Evolutionary conservation across 2,888 invertebrate species (phyloP).

Genomic region (Idaea aversata): DNA sequence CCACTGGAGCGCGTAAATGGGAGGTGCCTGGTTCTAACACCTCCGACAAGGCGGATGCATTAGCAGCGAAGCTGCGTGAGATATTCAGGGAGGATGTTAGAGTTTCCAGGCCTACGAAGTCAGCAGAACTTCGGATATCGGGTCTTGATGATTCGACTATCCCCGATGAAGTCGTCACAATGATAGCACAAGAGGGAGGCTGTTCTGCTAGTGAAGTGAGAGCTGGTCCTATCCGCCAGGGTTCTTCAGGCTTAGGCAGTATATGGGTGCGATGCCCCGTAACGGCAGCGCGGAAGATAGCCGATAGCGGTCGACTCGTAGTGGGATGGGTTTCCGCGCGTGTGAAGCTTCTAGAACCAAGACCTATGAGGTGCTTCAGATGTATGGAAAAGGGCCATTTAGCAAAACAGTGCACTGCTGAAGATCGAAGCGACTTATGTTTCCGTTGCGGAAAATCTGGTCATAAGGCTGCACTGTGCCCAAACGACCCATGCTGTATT

Average conservation of each 20-base stretch:
- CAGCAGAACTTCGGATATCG: constrained; percentile 6
- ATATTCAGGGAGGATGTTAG: constrained; percentile 1
- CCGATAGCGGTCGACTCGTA: constrained; percentile 6
- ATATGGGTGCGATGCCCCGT: constrained; percentile 11
- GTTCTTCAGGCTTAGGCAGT: not conserved
- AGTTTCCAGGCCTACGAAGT: constrained; percentile 15
- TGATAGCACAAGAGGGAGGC: constrained; percentile 11
- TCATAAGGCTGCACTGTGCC: constrained; percentile 5
- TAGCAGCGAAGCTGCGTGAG: constrained; percentile 17
- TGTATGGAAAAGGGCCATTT: constrained; percentile 25
- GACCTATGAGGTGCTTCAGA: constrained; percentile 20
- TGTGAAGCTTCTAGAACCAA: constrained; percentile 12
- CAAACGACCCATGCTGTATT: not conserved
- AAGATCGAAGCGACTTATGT: constrained; percentile 16
- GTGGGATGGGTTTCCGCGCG: constrained; percentile 21
- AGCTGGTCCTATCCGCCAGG: constrained; percentile 8
- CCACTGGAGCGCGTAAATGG: constrained; percentile 16
- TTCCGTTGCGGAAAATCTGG: constrained; percentile 16
- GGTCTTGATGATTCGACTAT: constrained; percentile 25
- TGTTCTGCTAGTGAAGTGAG: constrained; percentile 9
- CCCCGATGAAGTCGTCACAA: constrained; percentile 9
- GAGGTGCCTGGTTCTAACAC: constrained; percentile 15
- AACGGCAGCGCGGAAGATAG: constrained; percentile 5
- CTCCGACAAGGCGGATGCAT: constrained; percentile 14
- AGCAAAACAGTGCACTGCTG: constrained; percentile 8